Conservation (phyloP, 1,140 invertebrate genomes). For the Formica selysi region DNA sequence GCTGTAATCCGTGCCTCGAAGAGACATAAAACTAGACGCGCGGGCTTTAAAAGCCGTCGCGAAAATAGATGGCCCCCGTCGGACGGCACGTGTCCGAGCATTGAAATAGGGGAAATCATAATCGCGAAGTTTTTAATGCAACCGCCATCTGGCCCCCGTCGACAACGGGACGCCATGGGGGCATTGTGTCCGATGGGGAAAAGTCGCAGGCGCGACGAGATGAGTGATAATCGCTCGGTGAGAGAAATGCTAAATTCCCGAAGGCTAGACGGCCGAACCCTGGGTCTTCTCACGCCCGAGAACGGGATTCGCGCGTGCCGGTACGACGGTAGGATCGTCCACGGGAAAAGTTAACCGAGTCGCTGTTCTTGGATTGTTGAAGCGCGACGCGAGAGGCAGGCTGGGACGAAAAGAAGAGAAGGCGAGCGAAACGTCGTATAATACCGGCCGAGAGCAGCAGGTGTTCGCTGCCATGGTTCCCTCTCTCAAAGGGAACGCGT, state of each 20-base stretch:
- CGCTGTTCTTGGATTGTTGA: conserved; percentile 58
- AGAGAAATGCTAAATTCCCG: conserved; percentile 44
- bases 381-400: neutral
- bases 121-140: conserved; percentile 69
- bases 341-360: conserved; percentile 33
- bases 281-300: conserved; percentile 1
- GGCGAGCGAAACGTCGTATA: conserved; percentile 45
- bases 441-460: conserved; percentile 63
- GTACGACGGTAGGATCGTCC: neutral
- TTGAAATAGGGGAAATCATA: conserved; percentile 72
- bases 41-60: conserved; percentile 14
- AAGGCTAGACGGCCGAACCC: neutral
- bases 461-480: conserved; percentile 60
- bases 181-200: neutral
- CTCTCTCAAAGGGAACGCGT: conserved; percentile 34
- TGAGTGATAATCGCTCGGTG: conserved; percentile 36
- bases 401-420: neutral
- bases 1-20: conserved; percentile 16
- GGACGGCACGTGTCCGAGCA: conserved; percentile 58
- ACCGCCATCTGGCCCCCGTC: conserved; percentile 64
- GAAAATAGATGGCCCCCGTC: neutral
- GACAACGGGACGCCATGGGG: neutral
- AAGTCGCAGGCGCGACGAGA: conserved; percentile 2
- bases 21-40: conserved; percentile 51
- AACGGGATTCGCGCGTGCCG: neutral